Base-by-base conservation (phyloP, 2,113 vertebrate genomes). In the Malurus alboscapulatus region DNA sequence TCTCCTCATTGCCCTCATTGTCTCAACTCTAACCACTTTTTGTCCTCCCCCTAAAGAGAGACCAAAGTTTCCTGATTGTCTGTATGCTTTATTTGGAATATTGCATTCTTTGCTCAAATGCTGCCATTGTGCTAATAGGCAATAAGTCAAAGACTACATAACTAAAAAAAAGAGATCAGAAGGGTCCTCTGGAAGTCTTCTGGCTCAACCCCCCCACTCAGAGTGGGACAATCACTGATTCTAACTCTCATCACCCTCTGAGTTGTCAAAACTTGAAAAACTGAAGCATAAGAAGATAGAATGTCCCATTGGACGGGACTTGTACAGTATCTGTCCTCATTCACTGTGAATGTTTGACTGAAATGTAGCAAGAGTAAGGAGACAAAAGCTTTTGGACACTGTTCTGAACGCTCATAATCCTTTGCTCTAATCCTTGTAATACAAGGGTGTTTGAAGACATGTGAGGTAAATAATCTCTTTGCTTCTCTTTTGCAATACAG, bases 341-440 rank as follows among this genome's bases (percentile, higher is more conserved):
- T 67, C 26, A 29, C 10, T 0, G 26, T 27, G 17, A 74, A 66
- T 2, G 0, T 32, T 79, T 67, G 67, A 40, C 21, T 40, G n/a
- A 76, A 40, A 24, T 2, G 0, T 26, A 8, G 19, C 19, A 25
- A 66, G 0, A 2, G 9, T 32, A 44, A 73, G n/a, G 65, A 32
- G 50, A 75, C 18, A 92, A 80, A 90, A 68, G 18, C 24, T n/a
- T n/a, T 72, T 58, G n/a, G 50, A 47, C 17, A 13, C 24, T 21
- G 14, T 14, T 75, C 55, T 51, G 32, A 71, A 40, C 24, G 45
- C 16, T 51, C 1, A 0, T 6, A 16, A 47, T 74, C 86, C 34
- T 87, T 17, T 10, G 32, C 30, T 45, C 16, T 50, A 58, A 9
- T 29, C 44, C 48, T 90, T 61, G 10, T 13, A 63, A 88, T 32